Conservation (phyloP, 1,140 invertebrate genomes). For the Zaprionus lachaisei region DNA sequence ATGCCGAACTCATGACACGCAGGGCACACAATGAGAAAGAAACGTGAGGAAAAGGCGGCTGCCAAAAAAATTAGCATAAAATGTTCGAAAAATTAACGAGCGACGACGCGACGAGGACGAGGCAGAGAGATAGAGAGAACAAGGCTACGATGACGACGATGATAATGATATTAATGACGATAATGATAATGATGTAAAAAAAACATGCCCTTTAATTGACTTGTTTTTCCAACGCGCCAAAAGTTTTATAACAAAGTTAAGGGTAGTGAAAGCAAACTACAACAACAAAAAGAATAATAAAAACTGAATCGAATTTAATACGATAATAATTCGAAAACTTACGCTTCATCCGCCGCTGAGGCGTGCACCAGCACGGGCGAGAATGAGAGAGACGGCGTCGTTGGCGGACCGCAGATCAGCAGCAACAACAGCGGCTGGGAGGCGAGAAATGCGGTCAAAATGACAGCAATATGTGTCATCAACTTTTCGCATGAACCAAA, state of each 20-base stretch:
- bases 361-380: constrained; percentile 66
- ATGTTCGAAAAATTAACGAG: constrained; percentile 77
- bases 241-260: constrained; percentile 14
- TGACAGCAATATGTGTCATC: constrained; percentile 84
- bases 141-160: constrained; percentile 26
- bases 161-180: constrained; percentile 15
- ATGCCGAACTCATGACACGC: constrained; percentile 40
- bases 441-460: constrained; percentile 83
- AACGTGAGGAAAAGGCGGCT: constrained; percentile 41
- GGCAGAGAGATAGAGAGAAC: not conserved
- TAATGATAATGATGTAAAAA: constrained; percentile 19
- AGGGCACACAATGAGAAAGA: constrained; percentile 52
- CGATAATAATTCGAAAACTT: constrained; percentile 47
- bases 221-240: constrained; percentile 47
- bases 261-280: not conserved
- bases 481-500: constrained; percentile 83
- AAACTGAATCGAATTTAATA: not conserved
- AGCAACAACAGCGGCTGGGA: constrained; percentile 72
- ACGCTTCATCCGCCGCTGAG: constrained; percentile 82
- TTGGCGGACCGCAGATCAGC: constrained; percentile 72
- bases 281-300: not conserved
- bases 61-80: constrained; percentile 81
- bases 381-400: constrained; percentile 41
- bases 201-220: constrained; percentile 69
- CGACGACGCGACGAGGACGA: constrained; percentile 31